Conservation (phyloP, 2,797 vertebrate genomes). For the Acrocephalus scirpaceus region DNA sequence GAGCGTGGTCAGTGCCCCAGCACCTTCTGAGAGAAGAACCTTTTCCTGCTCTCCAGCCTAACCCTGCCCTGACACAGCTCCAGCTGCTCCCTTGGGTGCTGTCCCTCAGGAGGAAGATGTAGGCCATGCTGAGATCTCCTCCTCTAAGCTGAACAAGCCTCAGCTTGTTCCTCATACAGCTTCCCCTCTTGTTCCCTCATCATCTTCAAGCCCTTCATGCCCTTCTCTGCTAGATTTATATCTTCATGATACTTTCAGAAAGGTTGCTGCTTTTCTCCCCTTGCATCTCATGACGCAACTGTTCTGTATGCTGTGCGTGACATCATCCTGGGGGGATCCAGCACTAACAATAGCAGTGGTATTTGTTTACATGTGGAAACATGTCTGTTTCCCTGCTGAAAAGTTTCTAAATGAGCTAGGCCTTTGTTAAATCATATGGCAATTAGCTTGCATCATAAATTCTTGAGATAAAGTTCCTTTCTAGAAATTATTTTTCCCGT, state of each 20-base stretch:
- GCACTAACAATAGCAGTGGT: not conserved
- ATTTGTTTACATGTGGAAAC: not conserved
- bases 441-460: not conserved
- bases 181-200: not conserved
- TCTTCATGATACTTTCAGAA: not conserved
- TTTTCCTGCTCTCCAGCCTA: not conserved
- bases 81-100: rapidly evolving
- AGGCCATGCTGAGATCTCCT: not conserved
- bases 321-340: not conserved
- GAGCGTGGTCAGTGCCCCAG: not conserved
- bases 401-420: not conserved
- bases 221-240: not conserved
- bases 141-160: not conserved
- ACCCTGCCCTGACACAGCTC: not conserved
- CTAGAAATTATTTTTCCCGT: not conserved
- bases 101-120: not conserved
- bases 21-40: not conserved
- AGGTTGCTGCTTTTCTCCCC: not conserved
- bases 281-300: not conserved
- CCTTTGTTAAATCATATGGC: not conserved
- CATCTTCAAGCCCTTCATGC: not conserved
- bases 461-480: not conserved
- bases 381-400: not conserved
- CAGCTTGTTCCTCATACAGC: not conserved
- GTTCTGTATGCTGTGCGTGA: not conserved